Evolutionary conservation across 2,797 vertebrate genomes (phyloP).

Genomic region (Sebastes steindachneri): DNA sequence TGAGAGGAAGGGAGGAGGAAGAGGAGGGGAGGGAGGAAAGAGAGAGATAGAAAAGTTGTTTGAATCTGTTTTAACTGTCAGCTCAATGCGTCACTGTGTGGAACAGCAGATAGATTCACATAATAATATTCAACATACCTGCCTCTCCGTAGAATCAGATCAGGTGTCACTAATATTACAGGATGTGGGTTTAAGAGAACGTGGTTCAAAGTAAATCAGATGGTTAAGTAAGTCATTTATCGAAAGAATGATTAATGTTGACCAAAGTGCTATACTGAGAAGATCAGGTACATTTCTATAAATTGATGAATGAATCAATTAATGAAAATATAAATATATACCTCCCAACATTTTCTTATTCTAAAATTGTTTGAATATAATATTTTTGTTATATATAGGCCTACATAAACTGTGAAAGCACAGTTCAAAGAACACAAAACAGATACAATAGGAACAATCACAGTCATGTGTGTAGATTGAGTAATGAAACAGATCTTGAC

Average conservation of each 20-base stretch:
- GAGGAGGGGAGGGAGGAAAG: not conserved
- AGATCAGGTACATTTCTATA: not conserved
- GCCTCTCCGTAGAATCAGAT: slow-evolving; percentile 4
- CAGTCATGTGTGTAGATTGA: not conserved
- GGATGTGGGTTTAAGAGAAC: not conserved
- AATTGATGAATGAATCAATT: not conserved
- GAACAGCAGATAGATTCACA: slow-evolving; percentile 4
- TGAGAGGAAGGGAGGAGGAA: not conserved
- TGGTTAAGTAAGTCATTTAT: not conserved
- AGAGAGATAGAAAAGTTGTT: slow-evolving; percentile 19
- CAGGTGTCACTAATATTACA: not conserved
- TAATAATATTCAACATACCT: not conserved
- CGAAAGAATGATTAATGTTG: not conserved
- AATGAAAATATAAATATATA: not conserved
- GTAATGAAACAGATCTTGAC: not conserved
- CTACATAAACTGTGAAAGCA: not conserved
- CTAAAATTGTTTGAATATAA: not conserved
- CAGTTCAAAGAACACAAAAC: not conserved
- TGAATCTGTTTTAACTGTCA: slow-evolving; percentile 21
- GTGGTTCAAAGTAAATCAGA: not conserved
- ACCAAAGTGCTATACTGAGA: not conserved
- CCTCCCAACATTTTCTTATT: not conserved
- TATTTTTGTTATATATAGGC: not conserved
- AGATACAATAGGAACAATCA: not conserved
- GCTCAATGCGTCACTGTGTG: slow-evolving; percentile 1